A percentile compares a stretch with the other conserved stretches of the same genome.
These are phyloP conservation scores for Mesorhabditis sp. DNA, from an alignment of 2,888 invertebrate genomes.

Conservation along the genomic window DNA sequence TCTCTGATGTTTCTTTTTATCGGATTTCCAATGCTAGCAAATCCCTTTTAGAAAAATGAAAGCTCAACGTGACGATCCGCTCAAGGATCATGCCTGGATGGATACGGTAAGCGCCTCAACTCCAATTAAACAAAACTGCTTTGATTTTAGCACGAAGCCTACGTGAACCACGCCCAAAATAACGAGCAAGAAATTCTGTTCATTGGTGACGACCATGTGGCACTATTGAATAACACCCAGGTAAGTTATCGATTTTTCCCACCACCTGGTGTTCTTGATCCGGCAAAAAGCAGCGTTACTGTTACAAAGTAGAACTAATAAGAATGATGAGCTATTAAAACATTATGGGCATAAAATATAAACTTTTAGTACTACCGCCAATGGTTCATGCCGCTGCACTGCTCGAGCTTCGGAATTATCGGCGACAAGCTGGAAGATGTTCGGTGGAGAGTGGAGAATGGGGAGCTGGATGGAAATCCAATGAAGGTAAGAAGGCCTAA, in stretches of 20 bases:
- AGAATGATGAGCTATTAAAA: too few species aligned
- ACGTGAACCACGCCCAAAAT: not conserved
- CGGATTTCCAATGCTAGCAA: too few species aligned
- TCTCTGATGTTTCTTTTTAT: too few species aligned
- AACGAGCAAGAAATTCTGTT: not conserved
- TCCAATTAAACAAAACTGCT: too few species aligned
- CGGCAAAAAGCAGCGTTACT: too few species aligned
- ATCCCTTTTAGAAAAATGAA: too few species aligned
- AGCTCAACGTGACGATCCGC: too few species aligned
- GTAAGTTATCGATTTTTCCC: not conserved
- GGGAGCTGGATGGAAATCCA: not conserved
- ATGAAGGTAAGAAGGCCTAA: not conserved
- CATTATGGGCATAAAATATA: not conserved
- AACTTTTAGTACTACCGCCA: not conserved
- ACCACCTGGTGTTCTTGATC: too few species aligned
- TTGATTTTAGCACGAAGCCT: not conserved
- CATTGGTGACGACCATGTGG: slow-evolving; percentile 4
- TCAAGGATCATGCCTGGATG: too few species aligned
- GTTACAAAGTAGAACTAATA: too few species aligned
- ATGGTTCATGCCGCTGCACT: not conserved
- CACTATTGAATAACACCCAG: not conserved
- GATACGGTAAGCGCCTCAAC: too few species aligned
- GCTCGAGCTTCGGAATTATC: not conserved
- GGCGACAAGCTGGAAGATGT: not conserved
- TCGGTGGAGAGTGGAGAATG: slow-evolving; percentile 2